Conservation (phyloP, 2,888 invertebrate species). For the Ditylenchus weischeri region DNA sequence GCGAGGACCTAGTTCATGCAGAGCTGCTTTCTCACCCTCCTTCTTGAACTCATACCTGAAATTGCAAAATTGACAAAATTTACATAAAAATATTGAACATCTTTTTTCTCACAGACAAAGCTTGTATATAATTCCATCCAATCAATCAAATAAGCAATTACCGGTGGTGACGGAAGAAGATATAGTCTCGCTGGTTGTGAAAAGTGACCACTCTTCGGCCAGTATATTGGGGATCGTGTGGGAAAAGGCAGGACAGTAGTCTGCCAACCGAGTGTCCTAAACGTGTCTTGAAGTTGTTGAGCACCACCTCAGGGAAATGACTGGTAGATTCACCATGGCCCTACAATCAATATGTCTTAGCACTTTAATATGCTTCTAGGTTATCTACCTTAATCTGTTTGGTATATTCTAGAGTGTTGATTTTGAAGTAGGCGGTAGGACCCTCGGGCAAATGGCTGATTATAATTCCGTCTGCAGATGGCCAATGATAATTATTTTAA, state of each 20-base stretch:
- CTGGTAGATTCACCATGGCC: conserved; percentile 70
- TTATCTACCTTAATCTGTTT: conserved; percentile 71
- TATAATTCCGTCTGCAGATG: conserved; percentile 74
- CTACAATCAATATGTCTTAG: conserved; percentile 13
- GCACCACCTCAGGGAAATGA: conserved; percentile 88
- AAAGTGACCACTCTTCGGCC: conserved; percentile 91
- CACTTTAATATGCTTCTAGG: background rate
- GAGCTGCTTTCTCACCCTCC: conserved; percentile 67
- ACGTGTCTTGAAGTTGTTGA: conserved; percentile 92
- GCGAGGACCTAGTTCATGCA: conserved; percentile 91
- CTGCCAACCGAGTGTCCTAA: conserved; percentile 84
- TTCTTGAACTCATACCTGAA: conserved; percentile 78
- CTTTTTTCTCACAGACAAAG: background rate
- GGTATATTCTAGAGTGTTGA: conserved; percentile 86
- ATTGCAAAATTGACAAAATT: conserved; percentile 2
- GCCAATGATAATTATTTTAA: too few relatives aligned
- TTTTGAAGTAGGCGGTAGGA: conserved; percentile 90
- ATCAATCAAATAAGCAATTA: conserved; percentile 54
- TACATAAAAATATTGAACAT: background rate
- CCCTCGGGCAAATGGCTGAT: conserved; percentile 91
- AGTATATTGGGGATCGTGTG: conserved; percentile 89
- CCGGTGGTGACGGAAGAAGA: conserved; percentile 96
- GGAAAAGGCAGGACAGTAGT: conserved; percentile 76
- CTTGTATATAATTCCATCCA: too few relatives aligned
- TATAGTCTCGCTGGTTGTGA: conserved; percentile 97